Evolutionary conservation across 2,113 vertebrate genomes (phyloP).

Genomic region (Oncorhynchus gorbuscha): DNA sequence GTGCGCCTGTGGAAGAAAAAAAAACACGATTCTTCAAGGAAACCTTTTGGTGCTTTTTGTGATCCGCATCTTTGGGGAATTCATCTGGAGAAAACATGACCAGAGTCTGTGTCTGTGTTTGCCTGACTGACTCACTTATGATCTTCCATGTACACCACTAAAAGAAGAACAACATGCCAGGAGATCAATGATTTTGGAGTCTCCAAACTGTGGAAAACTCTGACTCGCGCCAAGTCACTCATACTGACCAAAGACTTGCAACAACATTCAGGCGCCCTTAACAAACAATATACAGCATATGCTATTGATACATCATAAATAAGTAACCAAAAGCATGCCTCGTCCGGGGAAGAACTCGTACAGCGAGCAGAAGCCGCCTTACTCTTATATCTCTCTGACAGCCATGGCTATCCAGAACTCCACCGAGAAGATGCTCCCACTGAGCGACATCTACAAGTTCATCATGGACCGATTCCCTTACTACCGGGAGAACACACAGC

Average conservation of each 20-base stretch:
- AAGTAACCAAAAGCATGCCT: constrained; percentile 71
- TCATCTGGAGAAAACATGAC: too few species aligned
- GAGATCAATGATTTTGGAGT: constrained; percentile 30
- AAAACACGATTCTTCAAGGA: too few species aligned
- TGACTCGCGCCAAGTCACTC: not conserved
- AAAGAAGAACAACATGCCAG: not conserved
- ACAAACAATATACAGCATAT: not conserved
- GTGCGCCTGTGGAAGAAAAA: not conserved
- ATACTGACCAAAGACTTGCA: constrained; percentile 39
- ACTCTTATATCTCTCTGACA: constrained; percentile 95
- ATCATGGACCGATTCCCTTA: constrained; percentile 94
- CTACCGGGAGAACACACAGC: constrained; percentile 90
- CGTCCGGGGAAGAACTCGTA: constrained; percentile 96
- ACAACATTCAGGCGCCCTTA: not conserved
- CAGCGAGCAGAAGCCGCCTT: constrained; percentile 96
- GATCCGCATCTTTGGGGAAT: not conserved
- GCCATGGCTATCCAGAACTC: constrained; percentile 98
- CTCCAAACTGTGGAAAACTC: constrained; percentile 46
- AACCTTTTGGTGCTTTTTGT: not conserved
- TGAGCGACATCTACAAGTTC: constrained; percentile 94
- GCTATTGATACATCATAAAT: not conserved
- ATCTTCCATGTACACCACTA: not conserved
- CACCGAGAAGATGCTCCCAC: constrained; percentile 90
- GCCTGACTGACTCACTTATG: not conserved
- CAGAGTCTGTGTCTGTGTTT: not conserved